Evolutionary conservation across 2,888 invertebrate species (phyloP).

Genomic region (Xanthorhoe designata): DNA sequence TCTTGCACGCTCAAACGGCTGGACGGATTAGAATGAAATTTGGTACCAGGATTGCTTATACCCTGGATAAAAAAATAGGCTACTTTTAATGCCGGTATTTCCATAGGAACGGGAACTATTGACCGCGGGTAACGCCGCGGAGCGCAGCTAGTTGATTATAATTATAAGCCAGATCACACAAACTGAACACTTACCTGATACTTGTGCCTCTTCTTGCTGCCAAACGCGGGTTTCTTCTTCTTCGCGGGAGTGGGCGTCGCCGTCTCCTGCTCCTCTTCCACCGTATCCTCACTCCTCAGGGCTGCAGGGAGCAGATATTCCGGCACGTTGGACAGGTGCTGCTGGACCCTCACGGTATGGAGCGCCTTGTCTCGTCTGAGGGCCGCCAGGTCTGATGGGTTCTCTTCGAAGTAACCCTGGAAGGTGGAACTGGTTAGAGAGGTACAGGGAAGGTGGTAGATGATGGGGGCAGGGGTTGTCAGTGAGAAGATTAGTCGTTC

Average conservation of each 20-base stretch:
- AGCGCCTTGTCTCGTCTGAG: constrained; percentile 94
- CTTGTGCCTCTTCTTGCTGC: constrained; percentile 74
- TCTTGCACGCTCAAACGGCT: no score
- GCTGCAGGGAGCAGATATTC: constrained; percentile 95
- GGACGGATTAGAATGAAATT: no score
- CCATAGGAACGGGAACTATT: no score
- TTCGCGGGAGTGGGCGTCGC: constrained; percentile 54
- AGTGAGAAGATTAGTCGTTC: constrained; percentile 85
- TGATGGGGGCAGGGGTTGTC: constrained; percentile 44
- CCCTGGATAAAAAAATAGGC: no score
- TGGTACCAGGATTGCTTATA: no score
- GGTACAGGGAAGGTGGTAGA: background rate
- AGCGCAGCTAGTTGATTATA: no score
- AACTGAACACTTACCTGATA: constrained; percentile 64
- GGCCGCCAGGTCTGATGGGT: constrained; percentile 94
- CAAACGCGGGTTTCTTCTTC: constrained; percentile 67
- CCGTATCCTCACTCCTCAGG: constrained; percentile 87
- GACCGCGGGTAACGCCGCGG: no score
- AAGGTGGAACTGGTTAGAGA: constrained; percentile 11
- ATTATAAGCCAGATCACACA: no score
- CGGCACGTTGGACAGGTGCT: constrained; percentile 95
- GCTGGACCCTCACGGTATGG: constrained; percentile 93
- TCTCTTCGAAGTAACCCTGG: constrained; percentile 95
- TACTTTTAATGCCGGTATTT: no score
- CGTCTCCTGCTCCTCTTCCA: constrained; percentile 65